Evolutionary conservation across 2,888 invertebrate genomes (phyloP), one percentile per base, ranked within the genome.

Genomic region (Dolichomitus sp.): DNA sequence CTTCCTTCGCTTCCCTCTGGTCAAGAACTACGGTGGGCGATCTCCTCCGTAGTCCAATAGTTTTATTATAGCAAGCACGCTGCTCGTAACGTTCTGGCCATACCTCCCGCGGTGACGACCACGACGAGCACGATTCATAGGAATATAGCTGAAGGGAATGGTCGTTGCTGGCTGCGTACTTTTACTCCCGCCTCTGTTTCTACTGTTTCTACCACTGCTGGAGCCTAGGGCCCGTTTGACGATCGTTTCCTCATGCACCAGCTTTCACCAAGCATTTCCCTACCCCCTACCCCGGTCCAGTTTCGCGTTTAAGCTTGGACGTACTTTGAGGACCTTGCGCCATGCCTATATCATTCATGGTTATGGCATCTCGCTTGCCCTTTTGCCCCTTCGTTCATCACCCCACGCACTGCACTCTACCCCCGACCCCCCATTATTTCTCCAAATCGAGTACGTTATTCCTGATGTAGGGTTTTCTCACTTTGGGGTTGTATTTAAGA

Each of bases 31-130:
- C 52, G 66, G 63, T 50, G 74, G 50, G n/a, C 57, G 83, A 50
- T 69, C 50, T 57, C 48, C 50, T 40, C 50, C 23, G n/a, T 27
- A 33, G 70, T 37, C 45, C 84, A 88, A 92, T 91, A 92, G 91
- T 92, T 92, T 92, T 92, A 92, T 92, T 91, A 91, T 90, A 88
- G 90, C 88, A 75, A 88, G 83, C 87, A 79, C 89, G 88, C 87
- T 78, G 68, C 77, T 80, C 69, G 74, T 80, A 81, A 80, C 54
- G 45, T 74, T 77, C 66, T 37, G 40, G 33, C 48, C 52, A 74
- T 73, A 50, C 81, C 74, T 78, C 82, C 82, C 66, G 70, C 17
- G 74, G 78, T 45, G 74, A 40, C 59, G 72, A 72, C 72, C 59
- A 72, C 57, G 57, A 70, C 68, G 69, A 74, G 73, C 74, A 63